Conservation (phyloP, 2,797 vertebrate genomes). For the Microhierax caerulescens region DNA sequence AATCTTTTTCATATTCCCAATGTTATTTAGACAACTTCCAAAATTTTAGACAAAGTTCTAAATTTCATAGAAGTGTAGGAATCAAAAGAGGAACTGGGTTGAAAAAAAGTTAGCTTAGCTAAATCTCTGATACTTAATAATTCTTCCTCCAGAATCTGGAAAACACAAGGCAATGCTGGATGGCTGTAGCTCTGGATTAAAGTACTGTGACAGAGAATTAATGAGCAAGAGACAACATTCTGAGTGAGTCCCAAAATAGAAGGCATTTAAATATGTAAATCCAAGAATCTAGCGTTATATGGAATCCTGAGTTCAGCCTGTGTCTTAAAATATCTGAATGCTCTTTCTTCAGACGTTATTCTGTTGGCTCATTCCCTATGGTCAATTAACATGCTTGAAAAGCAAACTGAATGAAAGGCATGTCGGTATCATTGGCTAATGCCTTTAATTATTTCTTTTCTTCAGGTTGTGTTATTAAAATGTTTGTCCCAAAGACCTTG, state of each 20-base stretch:
- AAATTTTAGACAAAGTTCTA: neutral
- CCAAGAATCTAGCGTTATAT: neutral
- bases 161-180: neutral
- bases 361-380: neutral
- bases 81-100: neutral
- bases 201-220: neutral
- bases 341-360: neutral
- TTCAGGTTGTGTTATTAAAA: neutral
- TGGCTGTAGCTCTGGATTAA: neutral
- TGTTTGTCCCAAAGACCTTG: neutral
- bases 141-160: neutral
- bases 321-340: neutral
- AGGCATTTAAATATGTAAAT: neutral
- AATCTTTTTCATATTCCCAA: neutral
- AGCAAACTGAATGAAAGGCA: neutral
- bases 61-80: neutral
- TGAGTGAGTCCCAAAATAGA: neutral
- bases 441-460: neutral
- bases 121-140: neutral
- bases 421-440: neutral
- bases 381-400: neutral
- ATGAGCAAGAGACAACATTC: neutral
- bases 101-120: neutral
- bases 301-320: neutral
- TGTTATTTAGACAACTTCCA: neutral